A percentile compares a stretch with the other conserved stretches of the same genome.
These are phyloP conservation scores for Sarotherodon lohbergeri DNA, from an alignment of 2,113 vertebrate species.

Conservation along the genomic window DNA sequence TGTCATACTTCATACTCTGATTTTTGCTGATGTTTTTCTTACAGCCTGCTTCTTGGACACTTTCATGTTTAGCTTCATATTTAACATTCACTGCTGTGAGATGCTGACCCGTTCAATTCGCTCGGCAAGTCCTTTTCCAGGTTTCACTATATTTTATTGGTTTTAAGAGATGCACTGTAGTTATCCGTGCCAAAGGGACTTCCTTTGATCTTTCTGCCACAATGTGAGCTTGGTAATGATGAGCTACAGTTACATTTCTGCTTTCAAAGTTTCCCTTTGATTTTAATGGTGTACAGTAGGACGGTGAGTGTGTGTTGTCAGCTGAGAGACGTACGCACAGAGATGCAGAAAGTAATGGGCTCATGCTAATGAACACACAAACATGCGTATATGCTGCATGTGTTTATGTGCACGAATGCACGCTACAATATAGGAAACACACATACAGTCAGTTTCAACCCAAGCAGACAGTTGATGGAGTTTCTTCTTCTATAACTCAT, in stretches of 20 bases:
- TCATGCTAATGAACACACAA: neutral
- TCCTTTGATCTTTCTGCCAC: constrained; percentile 35
- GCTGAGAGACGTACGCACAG: neutral
- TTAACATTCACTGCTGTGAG: neutral
- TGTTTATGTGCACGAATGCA: neutral
- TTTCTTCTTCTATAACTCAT: neutral
- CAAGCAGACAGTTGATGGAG: neutral
- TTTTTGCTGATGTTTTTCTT: neutral
- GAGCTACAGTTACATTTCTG: constrained; percentile 5
- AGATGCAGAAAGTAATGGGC: neutral
- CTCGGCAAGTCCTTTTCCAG: neutral
- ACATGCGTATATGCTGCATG: neutral
- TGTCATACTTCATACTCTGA: neutral
- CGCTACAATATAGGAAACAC: neutral
- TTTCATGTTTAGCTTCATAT: neutral
- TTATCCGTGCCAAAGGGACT: constrained; percentile 12
- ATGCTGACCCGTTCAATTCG: neutral
- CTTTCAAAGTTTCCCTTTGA: constrained; percentile 38
- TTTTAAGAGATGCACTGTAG: neutral
- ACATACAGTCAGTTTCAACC: neutral
- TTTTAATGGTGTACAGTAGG: constrained; percentile 13
- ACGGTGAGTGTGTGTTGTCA: neutral
- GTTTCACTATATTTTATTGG: neutral
- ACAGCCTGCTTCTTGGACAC: neutral
- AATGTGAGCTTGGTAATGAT: constrained; percentile 25